These are phyloP conservation scores for Etia nguti DNA, from an alignment of 2,113 vertebrate species.

Conservation along the genomic window DNA sequence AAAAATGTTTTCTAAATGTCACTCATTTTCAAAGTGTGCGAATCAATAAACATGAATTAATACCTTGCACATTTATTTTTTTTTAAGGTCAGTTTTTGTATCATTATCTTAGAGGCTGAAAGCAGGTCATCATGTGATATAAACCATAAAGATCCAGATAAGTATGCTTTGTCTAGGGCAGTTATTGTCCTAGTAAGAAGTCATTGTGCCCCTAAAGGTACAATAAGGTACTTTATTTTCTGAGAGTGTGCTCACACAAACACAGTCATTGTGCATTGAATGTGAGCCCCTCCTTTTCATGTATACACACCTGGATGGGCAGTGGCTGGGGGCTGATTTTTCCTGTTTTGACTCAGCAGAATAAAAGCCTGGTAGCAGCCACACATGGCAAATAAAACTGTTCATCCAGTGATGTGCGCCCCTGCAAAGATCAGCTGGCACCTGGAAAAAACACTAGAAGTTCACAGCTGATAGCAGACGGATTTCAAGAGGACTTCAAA, in stretches of 20 bases:
- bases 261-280: neutral
- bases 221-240: neutral
- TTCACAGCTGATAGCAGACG: slow-evolving; percentile 8
- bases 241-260: neutral
- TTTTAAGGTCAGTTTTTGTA: neutral
- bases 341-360: neutral
- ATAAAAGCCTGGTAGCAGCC: neutral
- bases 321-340: neutral
- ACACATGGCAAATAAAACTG: neutral
- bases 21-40: neutral
- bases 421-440: slow-evolving; percentile 1
- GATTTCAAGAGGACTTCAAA: neutral
- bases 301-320: slow-evolving; percentile 14
- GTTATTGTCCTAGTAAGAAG: neutral
- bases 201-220: neutral
- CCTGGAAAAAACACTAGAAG: neutral
- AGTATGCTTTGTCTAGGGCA: neutral
- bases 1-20: neutral
- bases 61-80: neutral
- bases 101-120: neutral
- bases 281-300: neutral
- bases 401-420: neutral
- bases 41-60: neutral
- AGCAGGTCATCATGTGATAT: neutral
- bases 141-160: neutral